Conservation (phyloP, 2,797 vertebrate species). For the Uromys caudimaculatus region DNA sequence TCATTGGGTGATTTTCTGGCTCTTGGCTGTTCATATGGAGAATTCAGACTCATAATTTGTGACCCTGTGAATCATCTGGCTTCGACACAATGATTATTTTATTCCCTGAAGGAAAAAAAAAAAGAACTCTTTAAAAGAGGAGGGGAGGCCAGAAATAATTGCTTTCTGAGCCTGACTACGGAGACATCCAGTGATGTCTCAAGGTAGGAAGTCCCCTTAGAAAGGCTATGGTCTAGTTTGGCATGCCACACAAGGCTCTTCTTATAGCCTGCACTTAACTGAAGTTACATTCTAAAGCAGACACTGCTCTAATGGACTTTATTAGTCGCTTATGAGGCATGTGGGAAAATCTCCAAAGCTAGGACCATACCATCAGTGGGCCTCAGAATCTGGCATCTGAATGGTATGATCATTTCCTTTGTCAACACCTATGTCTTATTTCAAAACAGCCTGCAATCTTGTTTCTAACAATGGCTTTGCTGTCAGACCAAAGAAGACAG, state of each 20-base stretch:
- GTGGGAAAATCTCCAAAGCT: conserved; percentile 2
- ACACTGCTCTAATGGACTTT: conserved; percentile 46
- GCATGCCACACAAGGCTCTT: background rate
- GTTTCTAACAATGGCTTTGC: conserved; percentile 35
- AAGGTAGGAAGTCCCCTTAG: conserved; percentile 14
- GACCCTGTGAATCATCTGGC: conserved; percentile 27
- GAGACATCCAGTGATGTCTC: background rate
- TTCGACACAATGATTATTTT: conserved; percentile 22
- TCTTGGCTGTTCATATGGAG: conserved; percentile 36
- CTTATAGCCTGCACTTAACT: background rate
- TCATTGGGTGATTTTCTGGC: conserved; percentile 49
- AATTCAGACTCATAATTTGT: conserved; percentile 38
- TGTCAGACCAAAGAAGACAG: conserved; percentile 31
- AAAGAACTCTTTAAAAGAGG: background rate
- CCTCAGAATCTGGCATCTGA: background rate
- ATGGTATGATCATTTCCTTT: conserved; percentile 60
- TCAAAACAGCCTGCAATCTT: conserved; percentile 31
- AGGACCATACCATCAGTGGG: background rate
- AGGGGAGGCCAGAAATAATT: conserved; percentile 41
- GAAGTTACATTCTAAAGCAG: conserved; percentile 43
- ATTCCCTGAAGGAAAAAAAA: background rate
- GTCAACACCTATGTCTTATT: conserved; percentile 47
- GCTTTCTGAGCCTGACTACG: background rate
- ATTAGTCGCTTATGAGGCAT: background rate
- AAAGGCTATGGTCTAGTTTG: background rate